Evolutionary conservation across 2,797 vertebrate genomes (phyloP).

Genomic region (Galago senegalensis): DNA sequence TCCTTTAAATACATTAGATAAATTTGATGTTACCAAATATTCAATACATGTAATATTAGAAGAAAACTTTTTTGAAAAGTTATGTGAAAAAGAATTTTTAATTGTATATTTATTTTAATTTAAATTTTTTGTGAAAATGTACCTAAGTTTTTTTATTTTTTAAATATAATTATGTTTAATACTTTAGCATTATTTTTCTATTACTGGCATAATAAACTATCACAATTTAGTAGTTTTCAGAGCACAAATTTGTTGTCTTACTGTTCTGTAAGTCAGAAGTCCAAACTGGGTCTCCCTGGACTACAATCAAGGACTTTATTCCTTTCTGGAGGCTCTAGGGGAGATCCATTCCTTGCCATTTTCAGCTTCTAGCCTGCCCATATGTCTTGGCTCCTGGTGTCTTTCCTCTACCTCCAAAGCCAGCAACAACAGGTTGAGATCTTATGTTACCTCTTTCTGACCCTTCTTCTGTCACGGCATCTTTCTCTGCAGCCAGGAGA

Average conservation of each 20-base stretch:
- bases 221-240: not conserved
- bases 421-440: not conserved
- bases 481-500: not conserved
- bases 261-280: not conserved
- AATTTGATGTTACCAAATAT: not conserved
- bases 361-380: not conserved
- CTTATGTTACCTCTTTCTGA: not conserved
- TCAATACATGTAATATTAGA: not conserved
- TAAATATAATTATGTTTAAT: not conserved
- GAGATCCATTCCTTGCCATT: not conserved
- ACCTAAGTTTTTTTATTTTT: not conserved
- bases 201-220: not conserved
- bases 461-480: not conserved
- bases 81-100: conserved; percentile 17
- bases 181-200: not conserved
- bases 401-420: not conserved
- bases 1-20: conserved; percentile 8
- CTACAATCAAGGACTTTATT: not conserved
- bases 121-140: conserved; percentile 25
- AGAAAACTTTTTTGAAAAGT: conserved; percentile 35
- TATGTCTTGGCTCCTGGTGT: not conserved
- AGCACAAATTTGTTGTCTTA: not conserved
- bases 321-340: not conserved
- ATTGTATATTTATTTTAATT: conserved; percentile 11
- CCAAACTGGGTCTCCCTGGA: not conserved